Base-by-base conservation (phyloP, 2,113 vertebrate genomes). In the Gasterosteus aculeatus region DNA sequence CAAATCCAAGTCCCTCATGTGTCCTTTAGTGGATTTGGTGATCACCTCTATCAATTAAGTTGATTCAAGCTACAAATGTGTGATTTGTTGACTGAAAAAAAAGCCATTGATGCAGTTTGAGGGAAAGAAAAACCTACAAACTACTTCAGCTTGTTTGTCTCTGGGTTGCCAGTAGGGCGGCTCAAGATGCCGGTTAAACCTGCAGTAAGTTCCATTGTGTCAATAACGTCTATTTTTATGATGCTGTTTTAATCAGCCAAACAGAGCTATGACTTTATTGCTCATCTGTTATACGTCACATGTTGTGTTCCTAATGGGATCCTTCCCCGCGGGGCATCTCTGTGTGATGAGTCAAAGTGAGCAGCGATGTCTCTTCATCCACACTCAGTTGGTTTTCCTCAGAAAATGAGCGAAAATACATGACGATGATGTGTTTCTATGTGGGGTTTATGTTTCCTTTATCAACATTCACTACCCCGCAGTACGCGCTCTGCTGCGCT, bases 401-500 rank as follows among this genome's bases (percentile, higher is more conserved):
- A 90, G 73, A 31, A 41, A 74, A 83, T 74, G 6, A 66, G 10
- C 6, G 61, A 42, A 44, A 29, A 69, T 0, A 61, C 10, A 67
- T 44, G 9, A 29, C 8, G 3, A 11, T 26, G 3, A 29, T 33
- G 47, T 42, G 3, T 2, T 7, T 51, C 12, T 12, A 26, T 15
- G 53, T 16, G 22, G 59, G 18, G 39, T 22, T 62, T 16, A 14
- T 38, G 38, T 22, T 58, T 51, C 9, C 39, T 60, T 64, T 9
- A 16, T n/a, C 5, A 38, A 51, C 92, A 7, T 92, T 4, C 58
- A 89, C 47, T 85, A 84, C 88, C 0, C 96, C 96, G 0, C 98
- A 99, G 93, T 97, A 98, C 87, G 98, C 98, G 53, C 85, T 98
- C 97, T 19, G 96, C 96, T 87, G 97, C 95, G 0, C 89, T 95